Base-by-base conservation (phyloP, 2,888 invertebrate genomes). In the Parascotia fuliginaria region DNA sequence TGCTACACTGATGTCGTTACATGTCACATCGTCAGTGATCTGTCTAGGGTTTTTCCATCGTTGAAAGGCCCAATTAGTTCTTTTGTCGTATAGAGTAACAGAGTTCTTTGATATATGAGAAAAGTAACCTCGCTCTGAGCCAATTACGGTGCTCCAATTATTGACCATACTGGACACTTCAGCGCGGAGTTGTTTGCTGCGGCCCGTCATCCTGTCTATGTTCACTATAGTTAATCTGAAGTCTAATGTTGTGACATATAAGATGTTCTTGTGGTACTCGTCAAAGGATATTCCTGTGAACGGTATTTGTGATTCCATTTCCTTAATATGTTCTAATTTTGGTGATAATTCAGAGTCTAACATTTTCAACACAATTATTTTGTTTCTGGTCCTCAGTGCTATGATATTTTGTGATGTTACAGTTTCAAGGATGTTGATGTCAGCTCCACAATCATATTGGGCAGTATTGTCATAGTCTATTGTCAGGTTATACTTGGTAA, bases 241-340 rank as follows among this genome's bases (percentile, higher is more conserved):
- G 45, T 87, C 84, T 36, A 87, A 59, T 34, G 77, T 78, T 16
- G 83, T 87, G 1, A 83, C 73, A 65, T 89, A 89, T 28, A 89
- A 65, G 33, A 92, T 87, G 52, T 86, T 85, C 49, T 79, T 85
- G 54, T 88, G 87, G 53, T 75, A 73, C 34, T 75, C 77, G 57
- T 92, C 92, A 70, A 91, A 89, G 5, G 81, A 77, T 55, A 92
- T 81, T 31, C 89, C 76, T 0, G 89, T 91, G 49, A 84, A 88
- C 0, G 88, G 82, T 22, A 85, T 51, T 38, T 80, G 77, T 0
- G 87, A 83, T 32, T 83, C 77, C 15, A 86, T 70, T 56, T 77
- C 74, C 59, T 87, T 85, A 0, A 89, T 34, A 57, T 78, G 76
- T 33, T 87, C 78, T 47, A 89, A 56, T 19, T 60, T 50, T 28